Percentiles rank a stretch among this genome's conserved stretches.
Evolutionary conservation across 2,888 invertebrate species (phyloP).

Genomic region (Apoda limacodes): DNA sequence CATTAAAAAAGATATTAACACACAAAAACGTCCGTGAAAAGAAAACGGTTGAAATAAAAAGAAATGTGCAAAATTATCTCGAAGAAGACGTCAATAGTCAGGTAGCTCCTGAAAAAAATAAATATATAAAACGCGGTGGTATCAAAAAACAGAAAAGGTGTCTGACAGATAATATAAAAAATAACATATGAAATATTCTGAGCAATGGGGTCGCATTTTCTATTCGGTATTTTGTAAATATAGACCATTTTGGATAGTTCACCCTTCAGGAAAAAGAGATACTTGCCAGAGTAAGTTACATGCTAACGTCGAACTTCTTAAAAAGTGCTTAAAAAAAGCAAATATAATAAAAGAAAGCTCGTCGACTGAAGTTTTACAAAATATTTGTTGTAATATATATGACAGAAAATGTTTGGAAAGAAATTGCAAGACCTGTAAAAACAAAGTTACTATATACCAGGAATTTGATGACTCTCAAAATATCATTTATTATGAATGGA

Average conservation of each 20-base stretch:
- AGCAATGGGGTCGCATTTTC: too few relatives aligned
- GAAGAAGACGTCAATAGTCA: neutral
- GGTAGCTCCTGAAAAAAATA: conserved; percentile 2
- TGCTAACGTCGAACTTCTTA: too few relatives aligned
- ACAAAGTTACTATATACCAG: neutral
- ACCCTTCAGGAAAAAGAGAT: too few relatives aligned
- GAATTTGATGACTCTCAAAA: conserved; percentile 3
- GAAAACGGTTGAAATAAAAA: neutral
- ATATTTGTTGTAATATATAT: conserved; percentile 1
- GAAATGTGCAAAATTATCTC: neutral
- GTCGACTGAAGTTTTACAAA: too few relatives aligned
- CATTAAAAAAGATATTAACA: too few relatives aligned
- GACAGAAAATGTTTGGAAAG: neutral
- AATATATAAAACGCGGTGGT: conserved; percentile 1
- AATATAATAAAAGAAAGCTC: conserved; percentile 1
- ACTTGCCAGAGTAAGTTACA: too few relatives aligned
- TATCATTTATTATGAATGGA: conserved; percentile 1
- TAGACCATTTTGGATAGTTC: too few relatives aligned
- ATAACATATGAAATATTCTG: too few relatives aligned
- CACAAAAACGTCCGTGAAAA: neutral
- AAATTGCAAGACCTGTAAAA: too few relatives aligned
- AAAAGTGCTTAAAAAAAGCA: neutral
- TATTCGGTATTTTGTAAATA: too few relatives aligned
- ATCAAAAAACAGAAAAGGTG: too few relatives aligned
- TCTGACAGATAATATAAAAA: too few relatives aligned